These are phyloP conservation scores for Acronicta leporina DNA, from an alignment of 2,888 invertebrate genomes.

Conservation along the genomic window DNA sequence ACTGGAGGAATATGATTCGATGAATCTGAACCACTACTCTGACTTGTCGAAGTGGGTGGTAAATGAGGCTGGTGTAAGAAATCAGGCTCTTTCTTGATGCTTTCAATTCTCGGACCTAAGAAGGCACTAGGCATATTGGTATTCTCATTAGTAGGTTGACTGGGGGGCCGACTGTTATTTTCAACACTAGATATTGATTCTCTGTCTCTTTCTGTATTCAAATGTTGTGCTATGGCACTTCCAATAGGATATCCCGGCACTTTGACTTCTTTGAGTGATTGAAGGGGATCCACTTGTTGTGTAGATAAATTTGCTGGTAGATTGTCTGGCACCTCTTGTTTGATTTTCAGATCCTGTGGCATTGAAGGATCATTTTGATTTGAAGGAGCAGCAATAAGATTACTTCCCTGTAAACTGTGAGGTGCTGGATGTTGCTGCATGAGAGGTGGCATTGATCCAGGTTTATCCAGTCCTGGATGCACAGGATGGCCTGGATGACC, in stretches of 20 bases:
- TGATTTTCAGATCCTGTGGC: constrained; percentile 87
- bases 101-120: constrained; percentile 91
- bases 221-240: constrained; percentile 84
- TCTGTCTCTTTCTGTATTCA: constrained; percentile 84
- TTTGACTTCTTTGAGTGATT: constrained; percentile 94
- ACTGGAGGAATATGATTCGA: constrained; percentile 88
- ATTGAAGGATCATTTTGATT: constrained; percentile 82
- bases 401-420: constrained; percentile 74
- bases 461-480: constrained; percentile 78
- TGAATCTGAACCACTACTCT: constrained; percentile 80
- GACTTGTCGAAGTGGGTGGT: constrained; percentile 86
- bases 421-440: constrained; percentile 80
- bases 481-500: constrained; percentile 68
- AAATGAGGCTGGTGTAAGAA: constrained; percentile 85
- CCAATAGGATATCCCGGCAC: constrained; percentile 92
- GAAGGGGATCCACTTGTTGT: constrained; percentile 91
- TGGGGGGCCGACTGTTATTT: constrained; percentile 84
- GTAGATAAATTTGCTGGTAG: constrained; percentile 86
- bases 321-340: constrained; percentile 87
- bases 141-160: constrained; percentile 84
- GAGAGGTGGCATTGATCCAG: constrained; percentile 77
- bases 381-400: constrained; percentile 69
- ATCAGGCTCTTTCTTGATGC: constrained; percentile 93
- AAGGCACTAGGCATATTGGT: constrained; percentile 87
- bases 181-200: constrained; percentile 85